Percentiles rank a stretch among this genome's conserved stretches.
These are phyloP conservation scores for Cacatua alba DNA, from an alignment of 2,113 vertebrate genomes.

Conservation along the genomic window DNA sequence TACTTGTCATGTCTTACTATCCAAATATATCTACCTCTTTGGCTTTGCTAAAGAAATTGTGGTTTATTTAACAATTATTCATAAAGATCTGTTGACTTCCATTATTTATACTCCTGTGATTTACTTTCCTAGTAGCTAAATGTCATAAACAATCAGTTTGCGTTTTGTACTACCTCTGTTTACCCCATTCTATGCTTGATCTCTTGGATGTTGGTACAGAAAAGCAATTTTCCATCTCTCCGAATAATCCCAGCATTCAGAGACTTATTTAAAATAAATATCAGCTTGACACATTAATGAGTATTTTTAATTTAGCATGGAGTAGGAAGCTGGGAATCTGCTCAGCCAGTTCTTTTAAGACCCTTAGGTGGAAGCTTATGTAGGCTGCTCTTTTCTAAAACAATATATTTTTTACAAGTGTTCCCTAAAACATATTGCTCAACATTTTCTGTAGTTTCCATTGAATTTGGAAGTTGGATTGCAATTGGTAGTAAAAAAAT, in stretches of 20 bases:
- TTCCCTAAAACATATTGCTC: neutral
- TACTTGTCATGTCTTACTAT: neutral
- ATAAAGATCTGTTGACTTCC: neutral
- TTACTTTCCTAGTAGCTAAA: neutral
- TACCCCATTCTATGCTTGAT: neutral
- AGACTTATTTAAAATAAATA: neutral
- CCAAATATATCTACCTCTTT: neutral
- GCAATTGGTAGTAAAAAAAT: neutral
- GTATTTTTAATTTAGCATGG: conserved; percentile 1
- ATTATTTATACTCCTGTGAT: neutral
- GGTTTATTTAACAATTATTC: neutral
- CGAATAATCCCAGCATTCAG: neutral
- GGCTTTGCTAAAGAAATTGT: neutral
- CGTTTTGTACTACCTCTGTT: neutral
- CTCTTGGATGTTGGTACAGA: neutral
- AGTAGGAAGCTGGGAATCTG: conserved; percentile 14
- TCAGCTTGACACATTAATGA: neutral
- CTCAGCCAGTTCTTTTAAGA: neutral
- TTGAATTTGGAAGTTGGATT: neutral
- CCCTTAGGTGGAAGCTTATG: neutral
- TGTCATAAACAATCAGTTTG: neutral
- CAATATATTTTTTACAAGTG: neutral
- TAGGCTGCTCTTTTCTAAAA: neutral
- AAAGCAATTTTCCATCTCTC: neutral
- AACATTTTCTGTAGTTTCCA: neutral